phyloP scores from a whole-genome alignment of 2,888 invertebrate genomes.

The Phorcus lineatus region DNA sequence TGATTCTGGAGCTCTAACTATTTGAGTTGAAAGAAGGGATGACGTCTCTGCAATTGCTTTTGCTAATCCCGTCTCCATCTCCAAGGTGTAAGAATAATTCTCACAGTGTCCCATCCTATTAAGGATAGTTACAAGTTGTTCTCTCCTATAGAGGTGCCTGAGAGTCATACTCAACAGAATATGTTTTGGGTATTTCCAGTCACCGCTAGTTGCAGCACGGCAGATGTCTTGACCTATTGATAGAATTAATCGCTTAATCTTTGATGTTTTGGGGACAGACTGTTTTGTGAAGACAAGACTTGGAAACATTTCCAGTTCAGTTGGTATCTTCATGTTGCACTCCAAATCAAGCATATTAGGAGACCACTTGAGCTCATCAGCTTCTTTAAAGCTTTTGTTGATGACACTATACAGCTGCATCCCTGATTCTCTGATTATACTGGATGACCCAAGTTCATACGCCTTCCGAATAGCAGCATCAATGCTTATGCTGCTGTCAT shows the following conservation, averaged over 20 bases:
- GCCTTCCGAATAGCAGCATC: too few relatives aligned
- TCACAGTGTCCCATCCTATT: slow-evolving; percentile 44
- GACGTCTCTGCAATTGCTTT: slow-evolving; percentile 41
- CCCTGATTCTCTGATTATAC: not conserved
- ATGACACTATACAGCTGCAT: not conserved
- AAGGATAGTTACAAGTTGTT: slow-evolving; percentile 30
- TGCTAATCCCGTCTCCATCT: slow-evolving; percentile 44
- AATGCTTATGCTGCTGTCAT: too few relatives aligned
- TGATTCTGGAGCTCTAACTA: slow-evolving; percentile 36
- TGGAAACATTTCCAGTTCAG: not conserved
- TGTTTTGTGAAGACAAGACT: not conserved
- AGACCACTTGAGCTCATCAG: not conserved
- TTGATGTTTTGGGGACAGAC: not conserved
- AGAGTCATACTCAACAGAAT: slow-evolving; percentile 39
- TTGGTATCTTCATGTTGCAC: not conserved
- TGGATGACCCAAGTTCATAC: too few relatives aligned
- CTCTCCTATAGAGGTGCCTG: slow-evolving; percentile 37
- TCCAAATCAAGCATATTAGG: not conserved
- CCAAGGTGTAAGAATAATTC: slow-evolving; percentile 39
- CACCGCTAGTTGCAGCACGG: slow-evolving; percentile 40
- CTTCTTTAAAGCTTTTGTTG: not conserved
- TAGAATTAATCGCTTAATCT: slow-evolving; percentile 22
- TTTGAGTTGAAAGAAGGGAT: slow-evolving; percentile 41
- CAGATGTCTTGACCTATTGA: slow-evolving; percentile 45
- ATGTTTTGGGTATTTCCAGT: slow-evolving; percentile 41